Evolutionary conservation across 2,113 vertebrate genomes (phyloP).

Genomic region (Brienomyrus brachyistius): DNA sequence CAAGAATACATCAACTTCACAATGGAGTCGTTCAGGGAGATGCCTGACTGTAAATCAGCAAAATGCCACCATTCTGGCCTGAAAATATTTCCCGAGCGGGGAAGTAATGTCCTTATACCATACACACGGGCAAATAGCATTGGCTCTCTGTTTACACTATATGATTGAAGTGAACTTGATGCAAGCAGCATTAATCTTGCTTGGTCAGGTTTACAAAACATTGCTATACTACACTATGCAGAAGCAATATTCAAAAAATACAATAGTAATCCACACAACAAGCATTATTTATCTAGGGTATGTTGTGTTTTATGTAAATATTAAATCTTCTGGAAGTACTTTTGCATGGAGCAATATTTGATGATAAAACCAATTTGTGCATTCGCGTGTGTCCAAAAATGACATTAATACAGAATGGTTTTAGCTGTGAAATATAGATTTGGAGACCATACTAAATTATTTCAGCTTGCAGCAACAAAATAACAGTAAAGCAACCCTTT

Average conservation of each 20-base stretch:
- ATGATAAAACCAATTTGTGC: background rate
- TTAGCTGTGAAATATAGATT: background rate
- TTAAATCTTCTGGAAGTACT: background rate
- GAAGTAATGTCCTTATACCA: background rate
- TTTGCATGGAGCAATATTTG: background rate
- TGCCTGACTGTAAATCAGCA: background rate
- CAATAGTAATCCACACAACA: background rate
- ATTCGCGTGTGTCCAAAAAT: background rate
- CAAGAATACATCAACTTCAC: conserved; percentile 7
- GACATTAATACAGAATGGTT: background rate
- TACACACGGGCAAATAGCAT: too few relatives aligned
- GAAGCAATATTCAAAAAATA: background rate
- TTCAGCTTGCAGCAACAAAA: background rate
- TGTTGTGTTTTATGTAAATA: background rate
- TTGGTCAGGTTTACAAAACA: background rate
- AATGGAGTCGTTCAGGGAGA: conserved; percentile 4
- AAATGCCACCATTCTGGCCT: background rate
- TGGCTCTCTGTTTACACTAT: background rate
- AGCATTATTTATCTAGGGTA: background rate
- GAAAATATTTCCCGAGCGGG: background rate
- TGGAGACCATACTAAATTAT: background rate
- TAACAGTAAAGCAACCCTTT: background rate
- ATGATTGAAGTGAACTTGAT: background rate
- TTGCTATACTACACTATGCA: background rate
- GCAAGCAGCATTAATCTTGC: background rate